phyloP scores from a whole-genome alignment of 1,140 invertebrate species.

The Euura lappo region DNA sequence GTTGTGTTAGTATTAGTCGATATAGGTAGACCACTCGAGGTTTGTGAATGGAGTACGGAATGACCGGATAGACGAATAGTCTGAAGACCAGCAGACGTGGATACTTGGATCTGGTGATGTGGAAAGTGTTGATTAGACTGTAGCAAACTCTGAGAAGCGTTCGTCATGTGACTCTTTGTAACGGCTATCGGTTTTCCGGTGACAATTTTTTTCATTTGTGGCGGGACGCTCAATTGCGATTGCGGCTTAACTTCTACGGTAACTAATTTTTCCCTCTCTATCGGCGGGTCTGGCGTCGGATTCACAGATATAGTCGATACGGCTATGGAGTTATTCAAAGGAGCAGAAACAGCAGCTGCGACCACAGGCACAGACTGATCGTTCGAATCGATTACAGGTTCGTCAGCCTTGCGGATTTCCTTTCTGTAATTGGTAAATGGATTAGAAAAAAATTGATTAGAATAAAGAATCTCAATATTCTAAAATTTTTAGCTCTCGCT shows the following conservation, averaged over 20 bases:
- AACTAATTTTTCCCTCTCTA: slow-evolving; percentile 27
- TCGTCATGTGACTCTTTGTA: slow-evolving; percentile 44
- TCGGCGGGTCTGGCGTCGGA: slow-evolving; percentile 25
- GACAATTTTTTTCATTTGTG: slow-evolving; percentile 38
- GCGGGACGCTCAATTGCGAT: slow-evolving; percentile 23
- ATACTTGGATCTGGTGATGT: slow-evolving; percentile 58
- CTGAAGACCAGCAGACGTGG: slow-evolving; percentile 61
- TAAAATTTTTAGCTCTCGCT: not conserved
- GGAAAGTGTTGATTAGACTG: slow-evolving; percentile 58
- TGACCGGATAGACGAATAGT: slow-evolving; percentile 62
- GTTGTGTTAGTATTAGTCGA: slow-evolving; percentile 29
- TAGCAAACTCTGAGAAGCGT: slow-evolving; percentile 50
- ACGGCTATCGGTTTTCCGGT: slow-evolving; percentile 54
- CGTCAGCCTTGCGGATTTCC: slow-evolving; percentile 49
- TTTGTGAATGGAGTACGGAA: slow-evolving; percentile 53
- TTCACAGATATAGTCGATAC: slow-evolving; percentile 29
- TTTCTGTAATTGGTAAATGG: slow-evolving; percentile 34
- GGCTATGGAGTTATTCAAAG: slow-evolving; percentile 24
- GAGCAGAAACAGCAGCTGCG: slow-evolving; percentile 21
- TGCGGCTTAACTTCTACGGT: slow-evolving; percentile 26
- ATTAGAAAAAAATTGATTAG: slow-evolving; percentile 14
- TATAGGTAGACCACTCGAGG: slow-evolving; percentile 40
- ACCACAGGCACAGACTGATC: slow-evolving; percentile 41
- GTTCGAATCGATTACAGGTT: slow-evolving; percentile 36
- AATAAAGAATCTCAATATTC: slow-evolving; percentile 12